A percentile compares a stretch with the other conserved stretches of the same genome.
These are phyloP conservation scores for Chrysemys picta DNA, from an alignment of 2,113 vertebrate genomes.

Conservation along the genomic window DNA sequence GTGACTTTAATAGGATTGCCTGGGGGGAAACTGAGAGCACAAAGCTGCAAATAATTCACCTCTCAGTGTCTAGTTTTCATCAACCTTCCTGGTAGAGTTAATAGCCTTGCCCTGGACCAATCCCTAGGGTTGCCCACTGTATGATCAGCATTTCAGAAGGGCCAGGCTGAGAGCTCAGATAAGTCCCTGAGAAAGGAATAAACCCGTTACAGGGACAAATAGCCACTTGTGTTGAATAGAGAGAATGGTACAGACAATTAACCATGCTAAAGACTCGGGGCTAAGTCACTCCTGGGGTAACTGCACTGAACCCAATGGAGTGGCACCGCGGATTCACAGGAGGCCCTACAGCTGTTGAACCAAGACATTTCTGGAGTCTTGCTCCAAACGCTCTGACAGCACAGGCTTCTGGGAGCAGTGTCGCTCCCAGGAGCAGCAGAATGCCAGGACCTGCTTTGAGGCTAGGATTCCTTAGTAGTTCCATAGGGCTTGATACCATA, in stretches of 20 bases:
- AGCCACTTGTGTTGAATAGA: background rate
- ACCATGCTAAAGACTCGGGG: background rate
- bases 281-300: background rate
- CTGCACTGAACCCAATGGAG: background rate
- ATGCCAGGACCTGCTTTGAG: rapidly evolving
- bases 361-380: background rate
- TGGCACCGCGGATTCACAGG: background rate
- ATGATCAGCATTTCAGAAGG: rapidly evolving
- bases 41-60: background rate
- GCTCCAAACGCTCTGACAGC: background rate
- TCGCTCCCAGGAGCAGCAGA: background rate
- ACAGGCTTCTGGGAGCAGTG: background rate
- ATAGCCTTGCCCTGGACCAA: background rate
- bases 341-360: background rate
- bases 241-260: background rate
- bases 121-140: background rate
- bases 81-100: background rate
- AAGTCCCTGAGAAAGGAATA: background rate
- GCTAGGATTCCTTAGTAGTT: background rate
- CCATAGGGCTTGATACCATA: rapidly evolving
- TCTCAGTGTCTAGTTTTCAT: background rate
- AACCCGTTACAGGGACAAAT: background rate
- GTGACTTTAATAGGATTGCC: background rate
- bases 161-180: background rate
- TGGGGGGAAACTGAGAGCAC: background rate